Conservation (phyloP, 2,797 vertebrate species). For the Squalus acanthias region DNA sequence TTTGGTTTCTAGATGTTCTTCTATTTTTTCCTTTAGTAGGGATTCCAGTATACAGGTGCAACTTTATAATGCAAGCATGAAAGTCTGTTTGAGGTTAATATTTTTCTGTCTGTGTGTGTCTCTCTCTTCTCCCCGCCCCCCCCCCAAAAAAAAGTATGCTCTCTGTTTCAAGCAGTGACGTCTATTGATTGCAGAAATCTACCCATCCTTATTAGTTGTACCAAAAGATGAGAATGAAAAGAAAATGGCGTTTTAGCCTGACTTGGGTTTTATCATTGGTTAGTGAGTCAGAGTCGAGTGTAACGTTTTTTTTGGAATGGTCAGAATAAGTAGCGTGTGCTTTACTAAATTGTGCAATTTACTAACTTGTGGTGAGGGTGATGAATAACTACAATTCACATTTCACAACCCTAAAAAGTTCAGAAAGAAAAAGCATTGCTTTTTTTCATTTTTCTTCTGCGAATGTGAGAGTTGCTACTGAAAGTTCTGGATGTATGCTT, state of each 20-base stretch:
- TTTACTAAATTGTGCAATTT: neutral
- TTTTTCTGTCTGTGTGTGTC: neutral
- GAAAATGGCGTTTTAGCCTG: neutral
- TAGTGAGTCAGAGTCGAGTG: neutral
- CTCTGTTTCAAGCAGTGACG: neutral
- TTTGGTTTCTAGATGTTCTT: no score
- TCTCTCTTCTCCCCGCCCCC: neutral
- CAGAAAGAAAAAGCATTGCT: neutral
- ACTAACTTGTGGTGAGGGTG: neutral
- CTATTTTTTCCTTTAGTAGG: no score
- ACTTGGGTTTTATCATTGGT: neutral
- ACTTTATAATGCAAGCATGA: neutral
- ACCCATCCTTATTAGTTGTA: neutral
- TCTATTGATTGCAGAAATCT: neutral
- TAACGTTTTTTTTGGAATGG: neutral
- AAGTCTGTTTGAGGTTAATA: neutral
- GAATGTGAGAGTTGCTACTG: neutral
- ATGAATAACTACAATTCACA: neutral
- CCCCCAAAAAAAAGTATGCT: neutral
- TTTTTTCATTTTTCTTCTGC: neutral
- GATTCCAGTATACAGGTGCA: neutral
- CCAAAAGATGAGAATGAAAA: neutral
- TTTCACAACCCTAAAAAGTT: neutral
- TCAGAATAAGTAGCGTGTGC: neutral
- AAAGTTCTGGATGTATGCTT: neutral